Conservation (phyloP, 2,113 vertebrate genomes). For the Larimichthys crocea region DNA sequence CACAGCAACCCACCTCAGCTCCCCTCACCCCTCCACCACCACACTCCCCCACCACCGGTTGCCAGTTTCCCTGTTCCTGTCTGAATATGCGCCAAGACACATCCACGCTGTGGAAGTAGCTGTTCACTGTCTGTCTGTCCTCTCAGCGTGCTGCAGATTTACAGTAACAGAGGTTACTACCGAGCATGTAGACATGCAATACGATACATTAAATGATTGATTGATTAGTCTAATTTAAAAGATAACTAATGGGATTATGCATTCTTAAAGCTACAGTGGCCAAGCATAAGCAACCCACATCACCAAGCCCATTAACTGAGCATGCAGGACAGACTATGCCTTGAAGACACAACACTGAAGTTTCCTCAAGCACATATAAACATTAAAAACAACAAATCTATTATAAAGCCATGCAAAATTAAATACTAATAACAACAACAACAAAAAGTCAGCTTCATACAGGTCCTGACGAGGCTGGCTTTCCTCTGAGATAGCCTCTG, state of each 20-base stretch:
- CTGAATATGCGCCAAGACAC: too few species aligned
- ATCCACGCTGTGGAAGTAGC: neutral
- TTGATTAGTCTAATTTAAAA: neutral
- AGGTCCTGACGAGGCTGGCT: slow-evolving; percentile 19
- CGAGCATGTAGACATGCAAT: neutral
- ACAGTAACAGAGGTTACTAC: too few species aligned
- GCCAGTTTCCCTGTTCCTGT: too few species aligned
- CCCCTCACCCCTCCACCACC: too few species aligned
- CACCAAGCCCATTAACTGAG: neutral
- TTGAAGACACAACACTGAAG: neutral
- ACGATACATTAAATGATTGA: neutral
- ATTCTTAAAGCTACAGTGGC: slow-evolving; percentile 5
- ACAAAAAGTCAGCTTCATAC: slow-evolving; percentile 50
- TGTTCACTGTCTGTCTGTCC: neutral
- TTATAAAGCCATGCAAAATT: slow-evolving; percentile 27
- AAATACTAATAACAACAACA: neutral
- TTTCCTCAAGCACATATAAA: slow-evolving; percentile 4
- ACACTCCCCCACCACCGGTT: too few species aligned
- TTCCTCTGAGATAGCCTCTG: slow-evolving; percentile 34
- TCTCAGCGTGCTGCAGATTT: neutral
- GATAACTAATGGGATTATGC: neutral
- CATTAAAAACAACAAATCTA: neutral
- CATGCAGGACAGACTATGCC: slow-evolving; percentile 4
- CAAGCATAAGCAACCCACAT: neutral
- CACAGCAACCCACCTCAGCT: too few species aligned